Evolutionary conservation across 2,888 invertebrate genomes (phyloP).

Genomic region (Willowsia nigromaculata): DNA sequence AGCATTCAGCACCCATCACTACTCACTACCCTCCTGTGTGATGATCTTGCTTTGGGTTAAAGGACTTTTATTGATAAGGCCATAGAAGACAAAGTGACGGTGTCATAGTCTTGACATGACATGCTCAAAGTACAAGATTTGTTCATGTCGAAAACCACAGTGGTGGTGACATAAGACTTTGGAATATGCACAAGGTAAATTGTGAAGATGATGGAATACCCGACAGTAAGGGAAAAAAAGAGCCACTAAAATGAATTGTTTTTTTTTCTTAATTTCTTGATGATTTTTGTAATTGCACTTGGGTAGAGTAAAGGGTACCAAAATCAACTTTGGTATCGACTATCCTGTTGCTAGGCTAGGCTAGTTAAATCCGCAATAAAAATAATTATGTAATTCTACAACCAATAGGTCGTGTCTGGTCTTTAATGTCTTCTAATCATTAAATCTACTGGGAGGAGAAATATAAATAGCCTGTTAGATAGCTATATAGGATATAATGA

Average conservation of each 20-base stretch:
- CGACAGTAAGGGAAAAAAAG: neutral
- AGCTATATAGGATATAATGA: neutral
- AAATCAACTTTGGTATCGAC: neutral
- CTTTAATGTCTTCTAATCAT: neutral
- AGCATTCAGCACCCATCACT: neutral
- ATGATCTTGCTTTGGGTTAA: neutral
- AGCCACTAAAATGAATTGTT: neutral
- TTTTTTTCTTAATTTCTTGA: neutral
- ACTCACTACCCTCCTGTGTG: neutral
- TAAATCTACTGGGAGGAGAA: neutral
- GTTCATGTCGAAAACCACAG: neutral
- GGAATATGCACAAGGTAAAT: neutral
- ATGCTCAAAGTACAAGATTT: neutral
- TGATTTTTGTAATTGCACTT: slow-evolving; percentile 9
- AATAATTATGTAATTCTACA: neutral
- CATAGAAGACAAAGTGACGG: neutral
- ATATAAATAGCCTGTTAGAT: neutral
- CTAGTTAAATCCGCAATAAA: slow-evolving; percentile 31
- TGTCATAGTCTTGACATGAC: slow-evolving; percentile 22
- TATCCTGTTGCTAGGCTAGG: slow-evolving; percentile 19
- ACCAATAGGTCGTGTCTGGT: neutral
- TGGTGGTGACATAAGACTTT: neutral
- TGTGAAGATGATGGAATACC: neutral
- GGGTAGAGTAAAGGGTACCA: neutral
- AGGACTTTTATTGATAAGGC: neutral